phyloP scores from a whole-genome alignment of 2,888 invertebrate species.

The Choreutis nemorana region DNA sequence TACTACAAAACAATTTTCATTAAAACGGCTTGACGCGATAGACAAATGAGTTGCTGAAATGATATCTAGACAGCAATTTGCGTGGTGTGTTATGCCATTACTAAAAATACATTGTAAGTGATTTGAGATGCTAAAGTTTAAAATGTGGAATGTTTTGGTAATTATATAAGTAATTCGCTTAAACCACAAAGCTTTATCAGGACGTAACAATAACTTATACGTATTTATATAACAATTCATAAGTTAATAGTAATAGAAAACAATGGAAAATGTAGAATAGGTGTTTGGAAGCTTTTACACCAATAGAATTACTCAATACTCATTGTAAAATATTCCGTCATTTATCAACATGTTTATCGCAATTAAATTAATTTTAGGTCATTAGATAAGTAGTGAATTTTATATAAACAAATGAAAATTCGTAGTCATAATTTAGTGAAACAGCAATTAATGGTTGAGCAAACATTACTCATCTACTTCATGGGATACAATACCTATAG shows the following conservation, averaged over 20 bases:
- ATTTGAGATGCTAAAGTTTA: no score
- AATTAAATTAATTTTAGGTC: slow-evolving; percentile 31
- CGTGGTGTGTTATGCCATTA: no score
- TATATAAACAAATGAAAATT: slow-evolving; percentile 33
- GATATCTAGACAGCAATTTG: no score
- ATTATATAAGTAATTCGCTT: no score
- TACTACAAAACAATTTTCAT: no score
- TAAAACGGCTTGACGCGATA: no score
- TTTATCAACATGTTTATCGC: slow-evolving; percentile 37
- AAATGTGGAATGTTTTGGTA: no score
- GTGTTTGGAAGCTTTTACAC: slow-evolving; percentile 65
- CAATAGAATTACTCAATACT: slow-evolving; percentile 32
- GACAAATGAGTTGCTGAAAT: no score
- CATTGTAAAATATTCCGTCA: slow-evolving; percentile 49
- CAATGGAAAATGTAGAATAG: slow-evolving; percentile 34
- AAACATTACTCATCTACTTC: slow-evolving; percentile 7
- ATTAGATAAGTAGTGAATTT: slow-evolving; percentile 49
- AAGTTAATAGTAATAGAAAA: not conserved
- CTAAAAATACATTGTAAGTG: no score
- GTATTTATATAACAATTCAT: not conserved
- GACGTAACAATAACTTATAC: not conserved
- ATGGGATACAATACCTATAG: no score
- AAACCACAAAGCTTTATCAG: no score
- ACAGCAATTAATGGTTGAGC: slow-evolving; percentile 20
- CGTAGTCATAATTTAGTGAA: slow-evolving; percentile 24